Evolutionary conservation across 1,140 invertebrate genomes (phyloP).

Genomic region (Drosophila fuyamai): DNA sequence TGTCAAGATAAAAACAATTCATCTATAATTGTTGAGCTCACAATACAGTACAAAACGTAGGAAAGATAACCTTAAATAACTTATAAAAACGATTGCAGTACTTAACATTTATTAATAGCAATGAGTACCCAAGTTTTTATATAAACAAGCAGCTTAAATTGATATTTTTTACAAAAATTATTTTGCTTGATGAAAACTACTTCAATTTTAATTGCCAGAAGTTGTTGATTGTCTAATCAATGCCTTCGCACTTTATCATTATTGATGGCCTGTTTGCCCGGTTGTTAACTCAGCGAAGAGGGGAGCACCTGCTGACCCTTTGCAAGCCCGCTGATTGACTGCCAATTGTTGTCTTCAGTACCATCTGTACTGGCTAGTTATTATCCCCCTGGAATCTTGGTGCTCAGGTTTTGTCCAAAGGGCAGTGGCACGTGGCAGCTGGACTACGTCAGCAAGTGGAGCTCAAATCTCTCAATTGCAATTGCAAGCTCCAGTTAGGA

Average conservation of each 20-base stretch:
- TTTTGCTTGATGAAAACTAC: not conserved
- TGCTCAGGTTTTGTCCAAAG: slow-evolving; percentile 9
- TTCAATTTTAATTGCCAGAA: not conserved
- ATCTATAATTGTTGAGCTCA: no score
- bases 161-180: not conserved
- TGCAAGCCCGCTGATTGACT: not conserved
- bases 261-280: slow-evolving; percentile 4
- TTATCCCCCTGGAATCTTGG: not conserved
- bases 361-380: slow-evolving; percentile 6
- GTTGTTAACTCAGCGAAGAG: not conserved
- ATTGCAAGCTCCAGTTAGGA: slow-evolving; percentile 12
- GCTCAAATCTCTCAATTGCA: slow-evolving; percentile 16
- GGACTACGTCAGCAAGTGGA: slow-evolving; percentile 17
- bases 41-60: no score
- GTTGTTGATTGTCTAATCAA: not conserved
- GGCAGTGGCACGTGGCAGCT: slow-evolving; percentile 27
- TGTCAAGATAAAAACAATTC: no score
- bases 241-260: slow-evolving; percentile 9
- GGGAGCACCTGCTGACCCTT: no score
- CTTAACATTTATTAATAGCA: no score
- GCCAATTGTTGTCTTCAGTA: slow-evolving; percentile 14
- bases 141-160: no score
- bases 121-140: not conserved
- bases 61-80: no score
- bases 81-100: no score